Evolutionary conservation across 2,888 invertebrate genomes (phyloP), one percentile per base, ranked within the genome.

Genomic region (Ganaspis brasiliensis): DNA sequence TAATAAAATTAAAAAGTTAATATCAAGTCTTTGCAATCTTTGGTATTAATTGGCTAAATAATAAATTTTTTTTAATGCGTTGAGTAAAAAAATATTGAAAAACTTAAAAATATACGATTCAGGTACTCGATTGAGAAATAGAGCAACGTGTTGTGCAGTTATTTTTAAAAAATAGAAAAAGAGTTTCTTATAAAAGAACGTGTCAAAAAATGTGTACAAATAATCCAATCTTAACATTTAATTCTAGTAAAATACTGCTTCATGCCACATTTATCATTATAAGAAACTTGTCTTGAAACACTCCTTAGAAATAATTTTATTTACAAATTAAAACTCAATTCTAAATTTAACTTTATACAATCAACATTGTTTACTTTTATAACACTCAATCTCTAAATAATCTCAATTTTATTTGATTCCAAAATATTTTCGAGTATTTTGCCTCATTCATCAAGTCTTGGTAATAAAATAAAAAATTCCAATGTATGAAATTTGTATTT

Each of bases 51-150:
- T 40, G 12, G 12, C 12, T 40, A n/a, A 16, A 16, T 49, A 16
- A 4, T 49, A 8, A n/a, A n/a, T 3, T 49, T 49, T 16, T 45
- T 45, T 45, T 45, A 14, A 9, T 16, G n/a, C n/a, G n/a, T 49
- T 12, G 19, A 40, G 45, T 67, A 24, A n/a, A 67, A 67, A 67
- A 67, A 21, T 24, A 40, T 49, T 49, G 21, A 45, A 9, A 67
- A 67, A 45, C 63, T 40, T 67, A 67, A 67, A n/a, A 67, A 40
- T 21, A 37, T 61, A 61, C 14, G 1, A 40, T 63, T 67, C 63
- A 67, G 63, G 63, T 67, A 67, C 63, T 45, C 63, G 40, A 40
- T 67, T 37, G 61, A 67, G 63, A 45, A 67, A 40, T 67, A 67
- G 37, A 63, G 19, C 37, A 67, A n/a, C 19, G 63, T 67, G 35